Conservation (phyloP, 1,140 invertebrate species). For the Cydia fagiglandana region DNA sequence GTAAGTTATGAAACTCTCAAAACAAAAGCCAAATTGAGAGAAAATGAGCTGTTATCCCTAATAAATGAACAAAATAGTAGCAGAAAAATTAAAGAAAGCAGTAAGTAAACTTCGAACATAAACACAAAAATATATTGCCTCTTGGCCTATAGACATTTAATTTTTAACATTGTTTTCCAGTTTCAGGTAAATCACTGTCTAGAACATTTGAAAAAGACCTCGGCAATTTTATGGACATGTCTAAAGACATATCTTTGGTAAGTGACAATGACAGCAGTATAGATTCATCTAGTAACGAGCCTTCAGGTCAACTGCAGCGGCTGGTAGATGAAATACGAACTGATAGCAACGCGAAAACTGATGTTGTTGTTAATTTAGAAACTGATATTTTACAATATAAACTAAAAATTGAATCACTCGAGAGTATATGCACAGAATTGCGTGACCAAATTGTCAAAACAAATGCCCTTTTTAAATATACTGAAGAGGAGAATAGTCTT, state of each 20-base stretch:
- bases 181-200: slow-evolving; percentile 46
- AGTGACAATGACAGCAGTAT: slow-evolving; percentile 55
- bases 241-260: slow-evolving; percentile 54
- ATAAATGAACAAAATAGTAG: slow-evolving; percentile 53
- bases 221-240: slow-evolving; percentile 50
- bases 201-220: slow-evolving; percentile 43
- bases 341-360: slow-evolving; percentile 49
- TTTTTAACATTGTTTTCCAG: slow-evolving; percentile 32
- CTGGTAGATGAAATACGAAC: slow-evolving; percentile 45
- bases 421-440: slow-evolving; percentile 51
- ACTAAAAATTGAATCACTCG: slow-evolving; percentile 51
- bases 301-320: slow-evolving; percentile 37
- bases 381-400: slow-evolving; percentile 48
- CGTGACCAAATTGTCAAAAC: slow-evolving; percentile 45
- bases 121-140: neutral
- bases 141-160: neutral
- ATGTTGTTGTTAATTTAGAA: slow-evolving; percentile 55
- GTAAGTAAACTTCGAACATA: slow-evolving; percentile 42
- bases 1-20: slow-evolving; percentile 64
- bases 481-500: slow-evolving; percentile 53
- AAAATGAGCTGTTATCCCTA: slow-evolving; percentile 63
- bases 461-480: slow-evolving; percentile 44
- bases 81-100: slow-evolving; percentile 43
- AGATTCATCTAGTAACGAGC: slow-evolving; percentile 39
- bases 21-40: slow-evolving; percentile 62